phyloP scores from a whole-genome alignment of 2,797 vertebrate species.

The Sciaenops ocellatus region DNA sequence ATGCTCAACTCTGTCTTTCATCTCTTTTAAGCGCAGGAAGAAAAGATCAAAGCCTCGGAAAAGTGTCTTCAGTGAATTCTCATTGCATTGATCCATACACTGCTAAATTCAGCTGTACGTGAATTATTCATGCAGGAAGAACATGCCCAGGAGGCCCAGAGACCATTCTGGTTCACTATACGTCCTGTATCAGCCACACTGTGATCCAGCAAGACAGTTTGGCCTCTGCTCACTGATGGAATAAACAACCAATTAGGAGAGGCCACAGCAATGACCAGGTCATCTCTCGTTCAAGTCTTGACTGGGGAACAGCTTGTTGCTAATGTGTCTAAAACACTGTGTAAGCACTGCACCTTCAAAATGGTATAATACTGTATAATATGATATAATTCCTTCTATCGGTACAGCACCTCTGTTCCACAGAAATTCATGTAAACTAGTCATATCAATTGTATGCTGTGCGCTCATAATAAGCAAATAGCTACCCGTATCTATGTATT shows the following conservation, averaged over 20 bases:
- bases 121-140: conserved; percentile 82
- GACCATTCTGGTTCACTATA: conserved; percentile 46
- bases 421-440: background rate
- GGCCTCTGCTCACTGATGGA: conserved; percentile 32
- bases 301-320: background rate
- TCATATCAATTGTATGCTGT: background rate
- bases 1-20: conserved; percentile 51
- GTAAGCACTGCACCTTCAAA: conserved; percentile 27
- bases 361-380: conserved; percentile 3
- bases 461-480: conserved; percentile 16
- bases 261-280: background rate
- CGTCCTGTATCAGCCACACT: conserved; percentile 26
- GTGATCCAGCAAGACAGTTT: conserved; percentile 53
- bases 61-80: conserved; percentile 60
- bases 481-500: conserved; percentile 25
- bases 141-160: conserved; percentile 59
- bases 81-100: conserved; percentile 74
- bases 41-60: conserved; percentile 62
- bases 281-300: conserved; percentile 34
- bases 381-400: background rate
- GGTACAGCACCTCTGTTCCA: background rate
- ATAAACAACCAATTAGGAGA: conserved; percentile 56
- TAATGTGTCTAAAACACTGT: conserved; percentile 37
- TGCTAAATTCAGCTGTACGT: conserved; percentile 77
- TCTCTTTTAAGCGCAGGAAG: conserved; percentile 37